Conservation (phyloP, 1,140 invertebrate genomes). For the Drosophila lacteicornis region DNA sequence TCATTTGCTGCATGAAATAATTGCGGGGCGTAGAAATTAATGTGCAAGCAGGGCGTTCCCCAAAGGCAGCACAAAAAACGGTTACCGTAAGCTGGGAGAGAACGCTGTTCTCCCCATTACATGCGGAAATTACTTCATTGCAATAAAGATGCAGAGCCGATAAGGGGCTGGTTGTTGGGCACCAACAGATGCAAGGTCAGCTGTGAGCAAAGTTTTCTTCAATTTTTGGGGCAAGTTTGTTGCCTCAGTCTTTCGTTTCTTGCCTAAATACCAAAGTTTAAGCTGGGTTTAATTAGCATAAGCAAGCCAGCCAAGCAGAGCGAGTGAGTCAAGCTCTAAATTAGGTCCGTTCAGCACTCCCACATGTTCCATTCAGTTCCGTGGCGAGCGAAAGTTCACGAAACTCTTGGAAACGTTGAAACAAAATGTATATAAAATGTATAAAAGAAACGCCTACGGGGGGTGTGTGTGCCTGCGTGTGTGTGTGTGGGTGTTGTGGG, state of each 20-base stretch:
- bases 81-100: slow-evolving; percentile 57
- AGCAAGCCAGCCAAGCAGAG: slow-evolving; percentile 56
- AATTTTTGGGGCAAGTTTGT: slow-evolving; percentile 55
- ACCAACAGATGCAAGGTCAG: slow-evolving; percentile 54
- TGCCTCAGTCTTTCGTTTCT: slow-evolving; percentile 70
- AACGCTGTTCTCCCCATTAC: slow-evolving; percentile 24
- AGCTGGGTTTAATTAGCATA: slow-evolving; percentile 62
- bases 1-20: slow-evolving; percentile 73
- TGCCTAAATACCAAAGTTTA: slow-evolving; percentile 71
- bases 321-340: slow-evolving; percentile 58
- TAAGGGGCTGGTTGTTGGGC: slow-evolving; percentile 30
- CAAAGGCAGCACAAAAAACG: slow-evolving; percentile 19
- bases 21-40: slow-evolving; percentile 73
- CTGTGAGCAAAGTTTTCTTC: slow-evolving; percentile 5
- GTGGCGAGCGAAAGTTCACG: slow-evolving; percentile 71
- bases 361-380: slow-evolving; percentile 44
- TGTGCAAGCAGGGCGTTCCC: slow-evolving; percentile 43
- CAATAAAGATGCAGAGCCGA: slow-evolving; percentile 48
- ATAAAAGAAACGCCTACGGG: slow-evolving; percentile 58
- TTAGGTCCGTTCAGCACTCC: slow-evolving; percentile 45
- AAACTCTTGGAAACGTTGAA: slow-evolving; percentile 56
- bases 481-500: slow-evolving; percentile 65
- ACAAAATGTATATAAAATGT: slow-evolving; percentile 53
- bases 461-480: slow-evolving; percentile 18
- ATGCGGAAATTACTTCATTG: slow-evolving; percentile 77